A percentile compares a stretch with the other conserved stretches of the same genome.
Evolutionary conservation across 2,888 invertebrate genomes (phyloP).

Genomic region (Sesamia inferens): DNA sequence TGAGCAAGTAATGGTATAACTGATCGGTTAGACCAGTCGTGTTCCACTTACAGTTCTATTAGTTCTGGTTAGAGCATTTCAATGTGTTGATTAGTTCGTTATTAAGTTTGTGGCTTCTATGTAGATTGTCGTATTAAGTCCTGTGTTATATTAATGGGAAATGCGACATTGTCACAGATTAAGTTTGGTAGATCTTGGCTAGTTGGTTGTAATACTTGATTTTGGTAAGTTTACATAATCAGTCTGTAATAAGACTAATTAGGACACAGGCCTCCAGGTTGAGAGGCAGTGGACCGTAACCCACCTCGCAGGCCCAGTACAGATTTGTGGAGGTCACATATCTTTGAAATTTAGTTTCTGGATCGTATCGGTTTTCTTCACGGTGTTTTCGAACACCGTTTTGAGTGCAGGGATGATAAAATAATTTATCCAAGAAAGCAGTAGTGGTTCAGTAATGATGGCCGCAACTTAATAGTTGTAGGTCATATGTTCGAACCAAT

Average conservation of each 20-base stretch:
- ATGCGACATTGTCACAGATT: slow-evolving; percentile 23
- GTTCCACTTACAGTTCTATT: slow-evolving; percentile 31
- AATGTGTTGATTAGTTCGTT: slow-evolving; percentile 51
- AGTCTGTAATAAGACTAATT: not conserved
- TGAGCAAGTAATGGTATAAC: slow-evolving; percentile 20
- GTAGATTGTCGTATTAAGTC: slow-evolving; percentile 40
- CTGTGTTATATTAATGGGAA: slow-evolving; percentile 52
- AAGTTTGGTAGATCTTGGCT: slow-evolving; percentile 26
- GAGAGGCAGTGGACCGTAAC: not conserved
- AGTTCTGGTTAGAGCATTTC: slow-evolving; percentile 26
- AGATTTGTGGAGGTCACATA: not conserved
- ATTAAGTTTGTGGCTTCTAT: slow-evolving; percentile 39
- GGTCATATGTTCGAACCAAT: not conserved
- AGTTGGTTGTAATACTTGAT: not conserved
- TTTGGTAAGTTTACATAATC: not conserved
- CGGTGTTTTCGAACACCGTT: not conserved
- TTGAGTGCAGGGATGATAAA: not conserved
- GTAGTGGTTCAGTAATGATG: not conserved
- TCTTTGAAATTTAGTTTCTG: not conserved
- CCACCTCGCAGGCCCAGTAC: not conserved
- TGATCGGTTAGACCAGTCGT: slow-evolving; percentile 13
- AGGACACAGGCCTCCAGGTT: not conserved
- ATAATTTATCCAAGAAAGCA: not conserved
- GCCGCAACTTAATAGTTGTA: too few relatives aligned
- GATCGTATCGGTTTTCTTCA: not conserved